Percentiles rank a stretch among this genome's conserved stretches.
These are phyloP conservation scores for Parazoanthus swiftii DNA, from an alignment of 92 coral and sea anemone species.

Conservation along the genomic window DNA sequence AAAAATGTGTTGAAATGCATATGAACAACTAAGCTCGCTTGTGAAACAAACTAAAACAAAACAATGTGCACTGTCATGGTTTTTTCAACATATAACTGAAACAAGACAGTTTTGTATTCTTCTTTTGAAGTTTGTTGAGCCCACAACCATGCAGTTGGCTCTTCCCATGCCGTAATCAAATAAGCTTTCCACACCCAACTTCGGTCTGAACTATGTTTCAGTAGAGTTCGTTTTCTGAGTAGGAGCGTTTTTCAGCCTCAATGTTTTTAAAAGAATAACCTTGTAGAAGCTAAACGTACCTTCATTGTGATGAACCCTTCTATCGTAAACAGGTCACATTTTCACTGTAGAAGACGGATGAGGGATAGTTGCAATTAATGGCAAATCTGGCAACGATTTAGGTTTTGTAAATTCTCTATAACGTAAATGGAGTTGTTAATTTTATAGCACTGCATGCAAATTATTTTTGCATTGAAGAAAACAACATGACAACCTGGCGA, in stretches of 20 bases:
- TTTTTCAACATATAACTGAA: no score
- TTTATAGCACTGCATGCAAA: background rate
- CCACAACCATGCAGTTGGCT: no score
- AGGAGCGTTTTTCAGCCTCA: background rate
- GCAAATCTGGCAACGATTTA: background rate
- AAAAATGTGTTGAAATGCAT: no score
- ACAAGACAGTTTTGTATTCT: no score
- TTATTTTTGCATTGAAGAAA: background rate
- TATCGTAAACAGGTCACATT: background rate
- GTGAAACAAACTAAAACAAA: no score
- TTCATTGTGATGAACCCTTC: background rate
- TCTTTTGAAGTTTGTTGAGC: no score
- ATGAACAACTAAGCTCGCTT: no score
- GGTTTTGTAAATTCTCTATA: no score
- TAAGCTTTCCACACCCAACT: background rate
- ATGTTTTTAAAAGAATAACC: no score
- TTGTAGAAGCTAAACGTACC: background rate
- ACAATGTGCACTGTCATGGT: no score
- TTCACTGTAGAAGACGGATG: background rate
- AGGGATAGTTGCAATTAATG: background rate
- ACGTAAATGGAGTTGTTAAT: background rate
- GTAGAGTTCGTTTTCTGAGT: background rate
- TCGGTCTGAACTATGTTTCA: background rate
- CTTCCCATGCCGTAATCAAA: no score
- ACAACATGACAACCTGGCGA: background rate